Evolutionary conservation across 1,140 invertebrate genomes (phyloP), one percentile per base, ranked within the genome.

Genomic region (Diuraphis noxia): DNA sequence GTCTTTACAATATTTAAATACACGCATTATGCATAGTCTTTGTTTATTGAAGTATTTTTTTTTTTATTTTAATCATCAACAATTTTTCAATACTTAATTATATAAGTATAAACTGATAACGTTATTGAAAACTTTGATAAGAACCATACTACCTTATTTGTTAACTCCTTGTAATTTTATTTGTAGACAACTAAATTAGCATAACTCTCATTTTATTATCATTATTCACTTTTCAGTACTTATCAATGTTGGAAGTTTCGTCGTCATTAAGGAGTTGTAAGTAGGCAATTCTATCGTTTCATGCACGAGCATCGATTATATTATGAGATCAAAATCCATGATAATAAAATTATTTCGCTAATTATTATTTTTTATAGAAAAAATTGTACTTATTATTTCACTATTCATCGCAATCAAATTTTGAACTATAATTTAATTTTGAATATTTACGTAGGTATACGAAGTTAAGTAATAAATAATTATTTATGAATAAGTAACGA

Each of bases 111-210:
- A 46, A 2, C 52, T 5, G 8, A 72, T 72, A 72, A 79, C 34
- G 21, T 38, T 79, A 38, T 79, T 79, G 40, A 38, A 81, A 81
- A 38, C 23, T 2, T 81, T 79, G 8, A 23, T 79, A 79, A 21
- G 34, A 36, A 23, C 7, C 21, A 38, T 36, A 23, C 19, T 79
- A 38, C 34, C 8, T 41, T 77, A n/a, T 77, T 19, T 30, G 36
- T 13, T 84, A 30, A 41, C 81, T 84, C 81, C 81, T 84, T 84
- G 10, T 84, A 84, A 43, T 43, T 84, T 30, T 43, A 30, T 19
- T 41, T 41, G 40, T 43, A 84, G 23, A 84, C 40, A 84, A 84
- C 81, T 41, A 43, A 84, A 84, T n/a, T n/a, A 84, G 17, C 81
- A 84, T 17, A 43, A 43, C 10, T 84, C 25, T 43, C 43, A 40